phyloP scores from a whole-genome alignment of 2,888 invertebrate genomes.

The Hydrotaea cyrtoneurina region DNA sequence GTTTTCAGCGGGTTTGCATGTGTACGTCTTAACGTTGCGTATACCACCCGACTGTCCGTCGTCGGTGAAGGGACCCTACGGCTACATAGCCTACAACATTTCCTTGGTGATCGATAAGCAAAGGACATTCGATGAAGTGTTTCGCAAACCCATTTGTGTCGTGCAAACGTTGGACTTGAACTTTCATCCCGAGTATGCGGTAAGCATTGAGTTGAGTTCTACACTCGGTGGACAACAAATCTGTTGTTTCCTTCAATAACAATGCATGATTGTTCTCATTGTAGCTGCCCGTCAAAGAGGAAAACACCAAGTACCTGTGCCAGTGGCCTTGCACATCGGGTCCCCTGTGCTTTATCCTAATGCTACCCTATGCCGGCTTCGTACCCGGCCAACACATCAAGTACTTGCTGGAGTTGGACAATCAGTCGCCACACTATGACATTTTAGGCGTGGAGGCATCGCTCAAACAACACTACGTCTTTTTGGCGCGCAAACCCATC shows the following conservation, averaged over 20 bases:
- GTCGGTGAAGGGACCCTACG: slow-evolving; percentile 88
- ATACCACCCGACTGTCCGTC: slow-evolving; percentile 84
- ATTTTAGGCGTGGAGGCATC: slow-evolving; percentile 74
- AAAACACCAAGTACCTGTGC: slow-evolving; percentile 76
- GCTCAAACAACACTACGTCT: slow-evolving; percentile 76
- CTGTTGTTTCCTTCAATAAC: too few species aligned
- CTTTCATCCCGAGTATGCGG: slow-evolving; percentile 85
- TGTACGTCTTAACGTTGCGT: slow-evolving; percentile 89
- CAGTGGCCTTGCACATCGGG: slow-evolving; percentile 78
- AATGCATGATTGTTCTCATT: not conserved
- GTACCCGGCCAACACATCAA: slow-evolving; percentile 88
- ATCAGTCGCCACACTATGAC: slow-evolving; percentile 81
- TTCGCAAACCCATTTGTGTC: slow-evolving; percentile 84
- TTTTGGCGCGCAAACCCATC: slow-evolving; percentile 76
- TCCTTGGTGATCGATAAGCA: slow-evolving; percentile 90
- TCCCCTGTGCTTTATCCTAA: slow-evolving; percentile 73
- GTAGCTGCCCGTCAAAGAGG: slow-evolving; percentile 75
- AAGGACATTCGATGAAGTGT: slow-evolving; percentile 85
- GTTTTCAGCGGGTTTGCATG: slow-evolving; percentile 80
- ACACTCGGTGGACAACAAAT: too few species aligned
- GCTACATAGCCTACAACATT: slow-evolving; percentile 88
- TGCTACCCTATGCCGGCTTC: slow-evolving; percentile 86
- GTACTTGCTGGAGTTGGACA: slow-evolving; percentile 86
- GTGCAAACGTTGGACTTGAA: slow-evolving; percentile 90
- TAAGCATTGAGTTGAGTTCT: slow-evolving; percentile 78